phyloP scores from a whole-genome alignment of 2,888 invertebrate species.

The Dorcus parallelipipedus region DNA sequence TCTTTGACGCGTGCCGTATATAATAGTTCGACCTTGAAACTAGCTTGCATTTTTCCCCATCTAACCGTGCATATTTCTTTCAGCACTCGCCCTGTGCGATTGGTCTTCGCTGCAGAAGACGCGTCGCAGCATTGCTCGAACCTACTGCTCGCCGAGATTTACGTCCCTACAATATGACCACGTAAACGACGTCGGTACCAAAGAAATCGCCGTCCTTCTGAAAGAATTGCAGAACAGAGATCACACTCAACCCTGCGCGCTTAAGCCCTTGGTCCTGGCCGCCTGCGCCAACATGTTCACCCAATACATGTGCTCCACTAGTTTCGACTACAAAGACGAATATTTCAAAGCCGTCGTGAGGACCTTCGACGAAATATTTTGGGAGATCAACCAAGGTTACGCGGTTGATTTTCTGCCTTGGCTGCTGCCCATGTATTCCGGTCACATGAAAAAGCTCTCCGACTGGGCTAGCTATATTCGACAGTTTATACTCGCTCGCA shows the following conservation, averaged over 20 bases:
- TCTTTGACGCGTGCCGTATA: not conserved
- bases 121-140: constrained; percentile 72
- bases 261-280: constrained; percentile 70
- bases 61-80: constrained; percentile 37
- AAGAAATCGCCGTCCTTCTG: constrained; percentile 63
- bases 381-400: constrained; percentile 88
- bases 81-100: constrained; percentile 84
- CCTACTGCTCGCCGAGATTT: constrained; percentile 76
- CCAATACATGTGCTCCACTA: constrained; percentile 80
- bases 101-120: constrained; percentile 82
- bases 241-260: constrained; percentile 50
- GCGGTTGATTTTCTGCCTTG: constrained; percentile 84
- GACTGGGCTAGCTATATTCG: constrained; percentile 69
- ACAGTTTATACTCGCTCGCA: constrained; percentile 68
- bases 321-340: constrained; percentile 66
- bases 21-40: constrained; percentile 33
- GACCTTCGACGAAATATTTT: constrained; percentile 80
- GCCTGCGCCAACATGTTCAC: constrained; percentile 83
- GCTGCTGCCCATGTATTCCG: constrained; percentile 68
- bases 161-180: constrained; percentile 68
- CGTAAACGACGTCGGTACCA: constrained; percentile 67
- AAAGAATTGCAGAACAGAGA: constrained; percentile 52
- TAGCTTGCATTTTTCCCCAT: constrained; percentile 23
- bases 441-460: constrained; percentile 65
- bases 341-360: constrained; percentile 57